Evolutionary conservation across 2,888 invertebrate species (phyloP).

Genomic region (Melangyna quadrimaculata): DNA sequence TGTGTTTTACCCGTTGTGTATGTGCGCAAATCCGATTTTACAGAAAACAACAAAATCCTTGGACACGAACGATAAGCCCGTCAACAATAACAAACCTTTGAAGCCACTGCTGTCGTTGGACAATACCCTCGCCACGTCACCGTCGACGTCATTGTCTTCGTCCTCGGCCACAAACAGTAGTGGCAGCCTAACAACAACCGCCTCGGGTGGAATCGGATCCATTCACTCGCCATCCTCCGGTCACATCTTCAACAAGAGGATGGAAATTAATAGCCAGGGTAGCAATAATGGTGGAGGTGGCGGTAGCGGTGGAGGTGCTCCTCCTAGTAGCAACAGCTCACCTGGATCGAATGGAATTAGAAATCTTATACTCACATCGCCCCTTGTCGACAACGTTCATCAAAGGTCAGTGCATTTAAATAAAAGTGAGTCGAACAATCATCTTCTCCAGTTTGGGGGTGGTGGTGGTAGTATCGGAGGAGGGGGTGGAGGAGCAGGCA

Average conservation of each 20-base stretch:
- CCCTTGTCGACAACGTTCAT: conserved; percentile 78
- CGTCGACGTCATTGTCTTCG: conserved; percentile 37
- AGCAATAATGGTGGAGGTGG: conserved; percentile 21
- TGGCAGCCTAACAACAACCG: conserved; percentile 39
- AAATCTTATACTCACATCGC: conserved; percentile 79
- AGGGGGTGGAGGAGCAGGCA: conserved; percentile 28
- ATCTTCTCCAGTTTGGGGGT: conserved; percentile 73
- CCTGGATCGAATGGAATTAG: conserved; percentile 79
- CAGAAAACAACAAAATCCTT: conserved; percentile 80
- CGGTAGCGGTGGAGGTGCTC: conserved; percentile 15
- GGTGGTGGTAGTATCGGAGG: conserved; percentile 57
- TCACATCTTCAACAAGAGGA: conserved; percentile 73
- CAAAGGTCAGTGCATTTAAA: conserved; percentile 73
- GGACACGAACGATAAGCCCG: conserved; percentile 79
- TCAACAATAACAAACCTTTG: conserved; percentile 80
- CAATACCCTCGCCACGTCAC: conserved; percentile 73
- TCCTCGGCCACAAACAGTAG: conserved; percentile 48
- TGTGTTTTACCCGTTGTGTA: conserved; percentile 38
- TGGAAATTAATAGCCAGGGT: conserved; percentile 73
- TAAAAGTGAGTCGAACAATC: conserved; percentile 74
- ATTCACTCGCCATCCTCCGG: conserved; percentile 68
- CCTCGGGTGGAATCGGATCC: conserved; percentile 30
- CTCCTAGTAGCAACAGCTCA: conserved; percentile 73
- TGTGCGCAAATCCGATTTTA: conserved; percentile 69
- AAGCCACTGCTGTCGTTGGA: conserved; percentile 79